Percentiles rank a stretch among this genome's conserved stretches.
These are phyloP conservation scores for Leuciscus idus DNA, from an alignment of 2,113 vertebrate species.

Conservation along the genomic window DNA sequence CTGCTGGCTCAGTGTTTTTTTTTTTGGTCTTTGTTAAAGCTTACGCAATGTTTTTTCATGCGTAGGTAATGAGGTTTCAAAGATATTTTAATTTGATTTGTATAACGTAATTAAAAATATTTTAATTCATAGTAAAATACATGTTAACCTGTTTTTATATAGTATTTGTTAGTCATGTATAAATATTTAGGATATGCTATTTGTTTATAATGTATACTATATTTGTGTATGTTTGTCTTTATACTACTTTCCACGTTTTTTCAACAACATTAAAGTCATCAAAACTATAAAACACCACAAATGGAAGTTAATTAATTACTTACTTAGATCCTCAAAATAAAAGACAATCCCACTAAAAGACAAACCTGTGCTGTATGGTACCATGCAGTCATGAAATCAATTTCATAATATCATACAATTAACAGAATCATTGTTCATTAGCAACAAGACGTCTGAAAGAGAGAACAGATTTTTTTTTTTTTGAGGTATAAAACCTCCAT, in stretches of 20 bases:
- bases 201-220: no score
- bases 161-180: no score
- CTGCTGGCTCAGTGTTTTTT: slow-evolving; percentile 25
- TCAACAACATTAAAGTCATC: neutral
- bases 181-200: no score
- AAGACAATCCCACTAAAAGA: no score
- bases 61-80: neutral
- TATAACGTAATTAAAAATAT: neutral
- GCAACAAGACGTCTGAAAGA: neutral
- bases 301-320: neutral
- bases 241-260: no score
- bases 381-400: no score
- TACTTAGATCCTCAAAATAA: no score
- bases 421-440: neutral
- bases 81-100: neutral
- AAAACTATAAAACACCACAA: neutral
- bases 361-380: no score
- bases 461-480: neutral
- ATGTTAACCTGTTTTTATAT: no score
- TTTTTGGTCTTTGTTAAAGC: neutral
- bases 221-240: no score
- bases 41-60: neutral
- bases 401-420: no score
- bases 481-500: neutral
- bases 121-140: neutral